Percentiles rank a stretch among this genome's conserved stretches.
Conservation (phyloP, 2,888 invertebrate genomes). For the Arge pagana region DNA sequence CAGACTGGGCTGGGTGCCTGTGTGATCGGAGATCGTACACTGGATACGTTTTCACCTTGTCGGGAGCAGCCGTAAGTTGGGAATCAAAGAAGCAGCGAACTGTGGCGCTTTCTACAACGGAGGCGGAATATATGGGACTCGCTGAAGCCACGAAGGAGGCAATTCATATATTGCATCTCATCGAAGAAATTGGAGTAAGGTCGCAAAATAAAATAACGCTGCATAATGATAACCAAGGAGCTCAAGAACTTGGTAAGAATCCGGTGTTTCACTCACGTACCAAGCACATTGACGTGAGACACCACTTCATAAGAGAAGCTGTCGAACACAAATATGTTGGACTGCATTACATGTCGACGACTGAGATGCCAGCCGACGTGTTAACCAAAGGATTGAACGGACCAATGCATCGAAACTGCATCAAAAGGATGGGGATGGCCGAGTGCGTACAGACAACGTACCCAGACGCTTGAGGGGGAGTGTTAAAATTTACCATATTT, state of each 20-base stretch:
- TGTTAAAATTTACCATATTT: no score
- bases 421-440: not conserved
- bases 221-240: conserved; percentile 14
- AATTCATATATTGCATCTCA: conserved; percentile 7
- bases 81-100: conserved; percentile 20
- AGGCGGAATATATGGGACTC: conserved; percentile 19
- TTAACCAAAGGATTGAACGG: not conserved
- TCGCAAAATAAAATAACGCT: not conserved
- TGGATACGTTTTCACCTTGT: conserved; percentile 19
- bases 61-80: conserved; percentile 20
- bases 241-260: conserved; percentile 1
- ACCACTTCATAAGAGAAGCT: conserved; percentile 9
- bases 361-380: conserved; percentile 13
- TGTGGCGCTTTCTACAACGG: conserved; percentile 14
- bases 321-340: not conserved
- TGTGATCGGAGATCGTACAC: conserved; percentile 15
- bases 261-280: not conserved
- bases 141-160: conserved; percentile 11
- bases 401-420: not conserved
- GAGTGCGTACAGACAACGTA: no score
- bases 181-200: conserved; percentile 3
- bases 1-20: conserved; percentile 18
- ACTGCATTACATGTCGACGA: conserved; percentile 1
- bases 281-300: conserved; percentile 7
- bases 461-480: not conserved